Evolutionary conservation across 2,113 vertebrate species (phyloP), one percentile per base, ranked within the genome.

Genomic region (Pontoporia blainvillei): DNA sequence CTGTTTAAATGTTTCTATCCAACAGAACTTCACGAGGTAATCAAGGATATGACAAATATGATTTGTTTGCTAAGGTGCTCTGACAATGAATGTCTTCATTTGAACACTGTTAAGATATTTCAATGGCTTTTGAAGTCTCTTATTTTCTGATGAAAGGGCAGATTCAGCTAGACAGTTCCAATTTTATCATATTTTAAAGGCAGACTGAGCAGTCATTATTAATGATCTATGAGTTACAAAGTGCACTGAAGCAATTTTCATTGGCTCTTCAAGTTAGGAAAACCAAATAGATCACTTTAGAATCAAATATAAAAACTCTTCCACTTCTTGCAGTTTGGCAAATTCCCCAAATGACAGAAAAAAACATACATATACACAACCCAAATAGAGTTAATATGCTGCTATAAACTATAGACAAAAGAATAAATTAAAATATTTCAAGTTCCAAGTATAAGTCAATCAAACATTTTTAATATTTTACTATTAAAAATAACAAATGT

Each of bases 401-500:
- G 69, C 62, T 87, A 83, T 0, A 78, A 91, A 89, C 31, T 92
- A 90, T 1, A 87, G 25, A 66, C 21, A 92, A 90, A 91, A 93
- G 9, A 67, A 85, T 54, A 31, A 87, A 96, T 69, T 76, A 64
- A 20, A 87, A 71, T 75, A 90, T 62, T 57, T 92, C 91, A 76
- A 89, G 4, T 90, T 90, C 57, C 90, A 73, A 95, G 15, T 34
- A 0, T 83, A 93, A 96, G 21, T 86, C 79, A 72, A 34, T 87
- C 23, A 85, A 82, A 34, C 25, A 78, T 64, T 81, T 96, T 86
- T 31, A 31, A 93, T 87, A 76, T 73, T 95, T 69, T 79, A 88
- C 39, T 46, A 86, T 25, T 57, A 92, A 86, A 97, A 97, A 85
- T 54, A 81, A 73, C 31, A 95, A 85, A n/a, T 71, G 94, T 67